These are phyloP conservation scores for Drosophila melanogaster DNA, from an alignment of 1,140 invertebrate genomes.

Conservation along the genomic window Release_6_plus_ISO1_MT NT_033779.5:20425001-20425500, in stretches of 20 bases:
- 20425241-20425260: constrained; percentile 56
- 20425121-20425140: background rate
- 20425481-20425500: constrained; percentile 46
- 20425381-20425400: constrained; percentile 25
- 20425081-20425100: background rate
- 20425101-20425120: background rate
- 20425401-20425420: constrained; percentile 16
- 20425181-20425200: constrained; percentile 70
- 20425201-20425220: constrained; percentile 62
- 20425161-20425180: constrained; percentile 58
- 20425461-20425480: constrained; percentile 65
- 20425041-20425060: too few species aligned
- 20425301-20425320: constrained; percentile 33
- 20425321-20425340: constrained; percentile 71
- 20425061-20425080: too few species aligned
- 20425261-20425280: constrained; percentile 21
- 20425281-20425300: background rate
- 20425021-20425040: too few species aligned
- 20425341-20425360: constrained; percentile 54
- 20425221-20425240: constrained; percentile 57
- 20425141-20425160: constrained; percentile 14
- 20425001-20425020: too few species aligned
- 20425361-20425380: constrained; percentile 73
- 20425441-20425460: constrained; percentile 27
- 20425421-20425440: constrained; percentile 29